Evolutionary conservation across 2,113 vertebrate species (phyloP), one percentile per base, ranked within the genome.

Genomic region (Phrynosoma platyrhinos): DNA sequence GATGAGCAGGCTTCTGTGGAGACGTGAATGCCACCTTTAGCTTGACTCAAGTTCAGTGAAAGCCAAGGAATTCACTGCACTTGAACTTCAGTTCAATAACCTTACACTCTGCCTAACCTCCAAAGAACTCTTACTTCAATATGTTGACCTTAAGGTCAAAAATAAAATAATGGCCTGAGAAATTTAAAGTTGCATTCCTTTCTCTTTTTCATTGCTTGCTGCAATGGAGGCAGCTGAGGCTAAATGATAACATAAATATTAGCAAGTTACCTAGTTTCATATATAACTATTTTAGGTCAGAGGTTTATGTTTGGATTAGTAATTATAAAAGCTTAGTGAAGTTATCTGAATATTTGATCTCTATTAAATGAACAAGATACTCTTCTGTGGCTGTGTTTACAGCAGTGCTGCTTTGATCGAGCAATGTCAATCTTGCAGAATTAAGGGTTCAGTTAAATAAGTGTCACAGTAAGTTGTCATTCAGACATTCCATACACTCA

Each of bases 371-470:
- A 69, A 86, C 23, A 9, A n/a, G 16, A 85, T 85, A n/a, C 62
- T 86, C 58, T 68, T 78, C 62, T 52, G 75, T 27, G 74, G 47
- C 10, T 32, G 25, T 68, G 40, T 68, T 78, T 52, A 32, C 32
- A n/a, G 52, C 9, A 27, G 10, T 30, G 3, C 23, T 81, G 47
- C 82, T 89, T 89, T 75, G 62, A 91, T 40, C 83, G 25, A 18
- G 1, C 89, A 78, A 74, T 2, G 1, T 23, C 40, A 78, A 3
- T 80, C 68, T 68, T 13, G 52, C 91, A 58, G 74, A 86, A 71
- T 82, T 83, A 89, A 77, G 0, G 0, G 68, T 79, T 72, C 86
- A 82, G 53, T 83, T 94, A 88, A 91, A 79, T 62, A 89, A 58
- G 79, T 40, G 4, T 82, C 77, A 23, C 32, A 81, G 1, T 9